A percentile compares a stretch with the other conserved stretches of the same genome.
Evolutionary conservation across 2,797 vertebrate species (phyloP).

Genomic region (Lagorchestes hirsutus): DNA sequence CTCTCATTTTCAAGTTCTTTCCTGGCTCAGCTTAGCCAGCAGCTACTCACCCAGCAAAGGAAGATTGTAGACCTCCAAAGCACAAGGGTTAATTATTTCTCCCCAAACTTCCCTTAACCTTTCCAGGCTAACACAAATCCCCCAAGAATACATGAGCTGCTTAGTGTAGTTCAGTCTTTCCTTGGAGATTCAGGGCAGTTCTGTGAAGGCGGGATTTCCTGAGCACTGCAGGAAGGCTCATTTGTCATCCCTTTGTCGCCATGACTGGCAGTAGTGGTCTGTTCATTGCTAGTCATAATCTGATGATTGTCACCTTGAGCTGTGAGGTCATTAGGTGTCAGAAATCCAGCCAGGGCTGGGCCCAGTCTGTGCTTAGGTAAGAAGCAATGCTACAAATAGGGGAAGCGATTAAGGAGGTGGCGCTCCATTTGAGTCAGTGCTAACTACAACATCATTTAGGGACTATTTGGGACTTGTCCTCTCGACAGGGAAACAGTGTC

Average conservation of each 20-base stretch:
- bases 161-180: background rate
- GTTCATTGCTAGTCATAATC: constrained; percentile 51
- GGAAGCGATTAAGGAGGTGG: constrained; percentile 52
- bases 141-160: background rate
- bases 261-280: constrained; percentile 44
- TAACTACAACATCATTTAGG: constrained; percentile 25
- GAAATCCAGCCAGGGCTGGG: constrained; percentile 58
- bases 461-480: constrained; percentile 41
- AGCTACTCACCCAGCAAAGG: background rate
- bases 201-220: constrained; percentile 51
- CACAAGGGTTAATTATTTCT: background rate
- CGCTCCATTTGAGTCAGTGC: constrained; percentile 68
- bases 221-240: constrained; percentile 47
- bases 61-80: background rate
- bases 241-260: constrained; percentile 52
- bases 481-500: constrained; percentile 54
- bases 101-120: constrained; percentile 27
- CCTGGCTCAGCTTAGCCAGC: constrained; percentile 1
- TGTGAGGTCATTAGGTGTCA: constrained; percentile 68
- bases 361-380: constrained; percentile 23
- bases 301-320: constrained; percentile 58
- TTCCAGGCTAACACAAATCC: background rate
- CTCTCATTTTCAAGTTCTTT: background rate
- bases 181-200: background rate
- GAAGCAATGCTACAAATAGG: constrained; percentile 17